Percentiles rank a stretch among this genome's conserved stretches.
Evolutionary conservation across 2,113 vertebrate species (phyloP).

Genomic region (Gallinago undulata): DNA sequence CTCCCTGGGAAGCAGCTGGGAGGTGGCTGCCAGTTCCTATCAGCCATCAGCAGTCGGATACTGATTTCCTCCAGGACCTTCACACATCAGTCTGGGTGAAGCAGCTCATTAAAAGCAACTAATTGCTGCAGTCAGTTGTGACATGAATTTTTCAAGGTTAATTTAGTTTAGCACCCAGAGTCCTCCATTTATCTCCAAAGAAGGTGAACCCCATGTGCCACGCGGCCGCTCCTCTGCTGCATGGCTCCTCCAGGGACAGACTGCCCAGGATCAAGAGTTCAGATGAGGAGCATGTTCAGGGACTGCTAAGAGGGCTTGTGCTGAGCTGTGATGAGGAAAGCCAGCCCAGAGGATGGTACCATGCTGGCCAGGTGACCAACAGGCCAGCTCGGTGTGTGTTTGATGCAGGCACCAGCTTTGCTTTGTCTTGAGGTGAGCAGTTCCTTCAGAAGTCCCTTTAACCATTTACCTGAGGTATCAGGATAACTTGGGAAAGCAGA

Average conservation of each 20-base stretch:
- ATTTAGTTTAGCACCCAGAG: conserved; percentile 8
- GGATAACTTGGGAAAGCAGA: background rate
- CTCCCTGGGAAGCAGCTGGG: background rate
- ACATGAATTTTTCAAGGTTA: conserved; percentile 57
- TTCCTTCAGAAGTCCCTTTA: background rate
- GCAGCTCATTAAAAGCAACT: conserved; percentile 54
- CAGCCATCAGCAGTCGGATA: background rate
- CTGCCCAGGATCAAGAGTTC: background rate
- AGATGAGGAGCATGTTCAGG: fast-evolving
- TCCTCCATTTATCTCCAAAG: background rate
- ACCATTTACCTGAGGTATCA: background rate
- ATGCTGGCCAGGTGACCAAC: background rate
- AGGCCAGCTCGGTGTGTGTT: background rate
- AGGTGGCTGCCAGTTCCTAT: background rate
- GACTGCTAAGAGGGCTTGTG: fast-evolving
- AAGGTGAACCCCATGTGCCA: fast-evolving
- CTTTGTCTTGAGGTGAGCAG: background rate
- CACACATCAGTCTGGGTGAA: background rate
- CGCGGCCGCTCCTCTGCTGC: background rate
- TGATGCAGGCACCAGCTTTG: background rate
- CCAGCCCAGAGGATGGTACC: background rate
- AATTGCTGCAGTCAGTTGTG: conserved; percentile 55
- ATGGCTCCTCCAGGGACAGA: background rate
- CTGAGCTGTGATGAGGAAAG: background rate
- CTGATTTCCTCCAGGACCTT: conserved; percentile 53